phyloP scores from a whole-genome alignment of 2,797 vertebrate species.

The Characodon lateralis region DNA sequence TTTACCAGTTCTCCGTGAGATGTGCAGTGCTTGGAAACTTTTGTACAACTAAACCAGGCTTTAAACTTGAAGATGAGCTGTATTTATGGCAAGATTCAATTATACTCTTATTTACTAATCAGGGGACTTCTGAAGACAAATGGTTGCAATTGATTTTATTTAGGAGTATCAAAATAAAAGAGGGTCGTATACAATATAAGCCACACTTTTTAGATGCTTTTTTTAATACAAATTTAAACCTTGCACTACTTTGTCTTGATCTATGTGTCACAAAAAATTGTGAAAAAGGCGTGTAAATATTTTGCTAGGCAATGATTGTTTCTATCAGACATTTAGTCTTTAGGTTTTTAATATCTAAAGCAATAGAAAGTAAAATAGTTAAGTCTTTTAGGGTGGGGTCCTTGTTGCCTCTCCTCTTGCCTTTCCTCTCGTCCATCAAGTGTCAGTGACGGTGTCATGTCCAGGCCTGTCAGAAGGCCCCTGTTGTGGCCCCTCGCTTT shows the following conservation, averaged over 20 bases:
- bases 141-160: neutral
- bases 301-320: neutral
- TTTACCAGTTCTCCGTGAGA: neutral
- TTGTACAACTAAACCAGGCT: no score
- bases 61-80: no score
- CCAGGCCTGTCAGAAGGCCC: slow-evolving; percentile 72
- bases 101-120: neutral
- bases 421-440: slow-evolving; percentile 66
- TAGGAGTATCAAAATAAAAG: neutral
- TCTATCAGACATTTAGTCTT: neutral
- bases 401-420: slow-evolving; percentile 45
- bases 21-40: no score
- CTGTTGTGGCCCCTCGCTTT: slow-evolving; percentile 67
- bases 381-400: slow-evolving; percentile 42
- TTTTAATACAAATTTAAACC: slow-evolving; percentile 19
- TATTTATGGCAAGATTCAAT: neutral
- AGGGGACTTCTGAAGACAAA: neutral
- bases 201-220: neutral
- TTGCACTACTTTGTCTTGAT: neutral
- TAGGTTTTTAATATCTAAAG: slow-evolving; percentile 13
- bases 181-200: neutral
- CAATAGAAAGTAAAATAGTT: slow-evolving; percentile 39
- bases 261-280: neutral
- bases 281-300: neutral
- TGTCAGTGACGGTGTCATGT: slow-evolving; percentile 76